A percentile compares a stretch with the other conserved stretches of the same genome.
phyloP scores from a whole-genome alignment of 2,888 invertebrate genomes.

The Brenthis hecate region DNA sequence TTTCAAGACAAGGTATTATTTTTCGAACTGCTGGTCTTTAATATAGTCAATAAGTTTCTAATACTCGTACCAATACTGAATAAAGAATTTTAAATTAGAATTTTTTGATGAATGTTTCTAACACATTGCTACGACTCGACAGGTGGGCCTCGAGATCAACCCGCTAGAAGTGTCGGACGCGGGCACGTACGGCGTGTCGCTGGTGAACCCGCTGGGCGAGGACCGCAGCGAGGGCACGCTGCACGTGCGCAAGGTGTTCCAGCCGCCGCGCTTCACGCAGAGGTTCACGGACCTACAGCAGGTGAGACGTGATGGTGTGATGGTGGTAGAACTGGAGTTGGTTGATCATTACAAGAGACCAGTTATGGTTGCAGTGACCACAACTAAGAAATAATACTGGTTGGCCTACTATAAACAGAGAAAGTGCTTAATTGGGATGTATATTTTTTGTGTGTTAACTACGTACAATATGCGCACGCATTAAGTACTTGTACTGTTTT shows the following conservation, averaged over 20 bases:
- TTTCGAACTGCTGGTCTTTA: too few species aligned
- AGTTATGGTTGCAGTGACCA: too few species aligned
- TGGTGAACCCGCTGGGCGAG: slow-evolving; percentile 90
- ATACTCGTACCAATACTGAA: too few species aligned
- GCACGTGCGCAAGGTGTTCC: slow-evolving; percentile 89
- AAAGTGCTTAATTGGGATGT: too few species aligned
- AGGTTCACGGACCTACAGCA: slow-evolving; percentile 80
- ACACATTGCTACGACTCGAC: neutral
- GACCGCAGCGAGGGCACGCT: slow-evolving; percentile 87
- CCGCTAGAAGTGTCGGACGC: slow-evolving; percentile 87
- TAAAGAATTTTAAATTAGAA: neutral
- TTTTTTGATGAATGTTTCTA: neutral
- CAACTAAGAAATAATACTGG: too few species aligned
- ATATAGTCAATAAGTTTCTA: too few species aligned
- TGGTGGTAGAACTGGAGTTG: neutral
- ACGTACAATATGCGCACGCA: too few species aligned
- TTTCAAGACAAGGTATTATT: too few species aligned
- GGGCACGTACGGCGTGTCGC: slow-evolving; percentile 88
- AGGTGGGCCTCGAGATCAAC: slow-evolving; percentile 88
- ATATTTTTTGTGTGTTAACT: too few species aligned
- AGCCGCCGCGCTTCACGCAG: slow-evolving; percentile 91
- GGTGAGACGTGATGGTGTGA: slow-evolving; percentile 45
- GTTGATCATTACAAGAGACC: too few species aligned
- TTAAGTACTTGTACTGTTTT: too few species aligned
- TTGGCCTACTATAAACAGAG: too few species aligned